Conservation (phyloP, 2,797 vertebrate species). For the Phrynocephalus forsythii region DNA sequence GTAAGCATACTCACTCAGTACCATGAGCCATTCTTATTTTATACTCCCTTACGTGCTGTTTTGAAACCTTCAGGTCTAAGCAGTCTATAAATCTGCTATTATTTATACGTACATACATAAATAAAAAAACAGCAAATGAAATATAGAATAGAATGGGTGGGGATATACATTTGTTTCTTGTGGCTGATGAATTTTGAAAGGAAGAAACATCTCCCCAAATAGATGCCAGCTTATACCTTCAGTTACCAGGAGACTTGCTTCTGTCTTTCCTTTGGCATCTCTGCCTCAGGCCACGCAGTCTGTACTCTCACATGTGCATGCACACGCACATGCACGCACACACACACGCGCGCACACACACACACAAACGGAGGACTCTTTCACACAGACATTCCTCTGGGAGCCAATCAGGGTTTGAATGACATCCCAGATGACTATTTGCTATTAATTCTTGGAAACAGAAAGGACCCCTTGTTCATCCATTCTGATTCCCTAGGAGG, state of each 20-base stretch:
- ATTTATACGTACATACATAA: not conserved
- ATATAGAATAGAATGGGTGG: not conserved
- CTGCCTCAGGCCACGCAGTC: constrained; percentile 53
- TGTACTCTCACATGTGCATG: constrained; percentile 53
- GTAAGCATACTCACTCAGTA: no score
- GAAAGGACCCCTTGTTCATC: constrained; percentile 84
- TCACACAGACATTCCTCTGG: constrained; percentile 78
- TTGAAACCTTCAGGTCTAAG: not conserved
- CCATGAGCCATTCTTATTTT: no score
- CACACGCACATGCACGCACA: constrained; percentile 52
- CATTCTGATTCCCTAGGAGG: constrained; percentile 78
- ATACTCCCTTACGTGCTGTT: not conserved
- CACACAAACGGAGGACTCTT: constrained; percentile 47
- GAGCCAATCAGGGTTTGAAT: constrained; percentile 84
- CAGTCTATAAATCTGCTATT: no score
- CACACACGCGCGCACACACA: constrained; percentile 61
- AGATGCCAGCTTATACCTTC: constrained; percentile 54
- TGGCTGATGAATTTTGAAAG: constrained; percentile 27
- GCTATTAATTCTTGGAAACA: constrained; percentile 85
- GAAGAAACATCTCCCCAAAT: not conserved
- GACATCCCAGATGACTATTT: constrained; percentile 86
- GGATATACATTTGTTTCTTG: not conserved
- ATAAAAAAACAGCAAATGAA: not conserved
- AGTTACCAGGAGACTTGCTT: constrained; percentile 56
- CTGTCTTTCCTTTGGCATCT: constrained; percentile 69